These are phyloP conservation scores for Cerceris ruficornis DNA, from an alignment of 2,888 invertebrate genomes.

Conservation along the genomic window DNA sequence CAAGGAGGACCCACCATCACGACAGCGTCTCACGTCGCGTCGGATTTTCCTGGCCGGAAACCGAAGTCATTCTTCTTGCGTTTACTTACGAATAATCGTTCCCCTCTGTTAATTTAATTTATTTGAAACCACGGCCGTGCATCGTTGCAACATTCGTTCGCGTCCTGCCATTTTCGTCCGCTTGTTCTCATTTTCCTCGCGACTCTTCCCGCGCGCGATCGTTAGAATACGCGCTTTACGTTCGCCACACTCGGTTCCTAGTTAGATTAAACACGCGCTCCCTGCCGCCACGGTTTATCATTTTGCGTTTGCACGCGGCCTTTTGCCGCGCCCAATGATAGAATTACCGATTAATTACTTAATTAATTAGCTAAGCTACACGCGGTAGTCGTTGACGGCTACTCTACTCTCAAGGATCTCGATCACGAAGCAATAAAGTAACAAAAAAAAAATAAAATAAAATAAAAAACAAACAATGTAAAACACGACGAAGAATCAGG, in stretches of 20 bases:
- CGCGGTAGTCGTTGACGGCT: slow-evolving; percentile 33
- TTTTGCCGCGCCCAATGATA: slow-evolving; percentile 40
- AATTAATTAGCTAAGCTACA: slow-evolving; percentile 30
- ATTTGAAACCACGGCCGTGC: slow-evolving; percentile 30
- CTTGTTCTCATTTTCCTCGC: slow-evolving; percentile 7
- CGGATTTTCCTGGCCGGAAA: slow-evolving; percentile 27
- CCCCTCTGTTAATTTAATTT: slow-evolving; percentile 52
- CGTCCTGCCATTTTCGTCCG: background rate
- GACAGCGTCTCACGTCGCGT: slow-evolving; percentile 4
- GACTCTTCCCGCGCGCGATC: slow-evolving; percentile 18
- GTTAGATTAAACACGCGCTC: slow-evolving; percentile 52
- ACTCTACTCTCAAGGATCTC: slow-evolving; percentile 49
- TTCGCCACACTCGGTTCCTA: slow-evolving; percentile 66
- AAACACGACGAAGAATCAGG: no score
- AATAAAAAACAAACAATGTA: slow-evolving; percentile 3
- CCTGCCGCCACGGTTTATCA: slow-evolving; percentile 19
- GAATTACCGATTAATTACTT: slow-evolving; percentile 41
- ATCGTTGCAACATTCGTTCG: slow-evolving; percentile 3
- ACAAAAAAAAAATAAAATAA: slow-evolving; percentile 28
- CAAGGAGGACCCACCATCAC: slow-evolving; percentile 2
- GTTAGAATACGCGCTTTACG: background rate
- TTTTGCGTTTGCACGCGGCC: slow-evolving; percentile 3
- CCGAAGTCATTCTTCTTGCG: slow-evolving; percentile 51
- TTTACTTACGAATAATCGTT: slow-evolving; percentile 31
- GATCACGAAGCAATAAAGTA: slow-evolving; percentile 61